Percentiles rank a stretch among this genome's conserved stretches.
Evolutionary conservation across 2,888 invertebrate genomes (phyloP).

Genomic region (Auanema sp.): DNA sequence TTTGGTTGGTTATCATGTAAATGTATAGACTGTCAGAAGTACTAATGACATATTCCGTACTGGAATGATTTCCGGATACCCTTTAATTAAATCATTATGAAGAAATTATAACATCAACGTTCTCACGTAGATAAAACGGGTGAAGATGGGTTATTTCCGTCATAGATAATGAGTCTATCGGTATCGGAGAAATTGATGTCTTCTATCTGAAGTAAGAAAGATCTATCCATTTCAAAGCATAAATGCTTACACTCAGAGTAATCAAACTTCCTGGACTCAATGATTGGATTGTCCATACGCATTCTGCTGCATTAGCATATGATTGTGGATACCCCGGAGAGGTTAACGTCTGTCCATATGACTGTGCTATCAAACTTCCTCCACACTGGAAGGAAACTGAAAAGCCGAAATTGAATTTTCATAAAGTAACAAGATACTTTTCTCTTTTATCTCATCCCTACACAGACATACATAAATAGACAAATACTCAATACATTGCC

Average conservation of each 20-base stretch:
- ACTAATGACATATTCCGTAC: constrained; percentile 74
- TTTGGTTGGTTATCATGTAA: constrained; percentile 90
- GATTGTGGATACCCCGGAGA: constrained; percentile 89
- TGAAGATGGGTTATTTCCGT: constrained; percentile 85
- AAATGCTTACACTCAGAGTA: constrained; percentile 76
- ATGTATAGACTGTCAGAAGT: constrained; percentile 85
- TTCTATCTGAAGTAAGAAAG: constrained; percentile 38
- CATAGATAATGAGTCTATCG: constrained; percentile 85
- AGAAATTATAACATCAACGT: constrained; percentile 1
- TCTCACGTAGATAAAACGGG: constrained; percentile 75
- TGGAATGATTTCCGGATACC: constrained; percentile 40
- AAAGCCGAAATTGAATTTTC: constrained; percentile 16
- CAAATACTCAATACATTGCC: too few relatives aligned
- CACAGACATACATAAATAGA: too few relatives aligned
- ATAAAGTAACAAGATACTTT: neutral
- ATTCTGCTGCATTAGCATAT: constrained; percentile 94
- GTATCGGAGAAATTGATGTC: constrained; percentile 63
- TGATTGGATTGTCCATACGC: constrained; percentile 86
- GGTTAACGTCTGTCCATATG: constrained; percentile 83
- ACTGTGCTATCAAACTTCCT: constrained; percentile 81
- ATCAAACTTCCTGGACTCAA: constrained; percentile 80
- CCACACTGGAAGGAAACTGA: constrained; percentile 82
- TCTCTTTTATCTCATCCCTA: neutral
- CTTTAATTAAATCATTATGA: constrained; percentile 17
- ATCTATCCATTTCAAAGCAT: neutral